Evolutionary conservation across 2,797 vertebrate species (phyloP), one percentile per base, ranked within the genome.

Genomic region (Lacerta viridis): DNA sequence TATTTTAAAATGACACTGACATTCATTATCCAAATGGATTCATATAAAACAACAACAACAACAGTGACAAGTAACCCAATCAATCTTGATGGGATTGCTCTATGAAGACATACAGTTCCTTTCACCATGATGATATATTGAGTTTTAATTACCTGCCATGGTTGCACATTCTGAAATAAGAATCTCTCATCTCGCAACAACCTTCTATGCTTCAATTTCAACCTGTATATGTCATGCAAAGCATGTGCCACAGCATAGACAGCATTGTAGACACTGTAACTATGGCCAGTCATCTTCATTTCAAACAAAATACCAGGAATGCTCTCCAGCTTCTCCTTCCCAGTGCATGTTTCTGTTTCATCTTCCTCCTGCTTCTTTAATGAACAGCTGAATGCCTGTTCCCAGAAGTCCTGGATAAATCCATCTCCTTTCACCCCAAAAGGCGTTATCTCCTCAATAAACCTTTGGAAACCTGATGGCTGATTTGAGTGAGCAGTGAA

Each of bases 211-310:
- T 11, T 85, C 5, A 36, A 43, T 2, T 1, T 11, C 5, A 59
- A 66, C 10, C 20, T 4, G 3, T 64, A n/a, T 15, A 66, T 2
- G 4, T 25, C 27, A 43, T 85, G 72, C 59, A 85, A 85, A n/a
- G 84, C 84, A 29, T 85, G 83, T 29, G 83, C 83, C 2, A 71
- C 25, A 8, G 61, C 36, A 66, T 82, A 27, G 80, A 17, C 80
- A 8, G 82, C 82, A 84, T 59, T 85, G 72, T 85, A 85, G 33
- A 85, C 27, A n/a, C 13, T 85, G 72, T 85, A 85, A 36, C 83
- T 85, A 25, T 75, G 83, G 55, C 83, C 72, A 29, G 55, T 39
- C 83, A 85, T 85, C n/a, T 9, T 20, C 33, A 85, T 85, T 85
- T 85, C 83, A 85, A 85, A 85, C 25, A 76, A 41, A 29, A 59